Conservation (phyloP, 2,113 vertebrate species). For the Sylvietta virens region DNA sequence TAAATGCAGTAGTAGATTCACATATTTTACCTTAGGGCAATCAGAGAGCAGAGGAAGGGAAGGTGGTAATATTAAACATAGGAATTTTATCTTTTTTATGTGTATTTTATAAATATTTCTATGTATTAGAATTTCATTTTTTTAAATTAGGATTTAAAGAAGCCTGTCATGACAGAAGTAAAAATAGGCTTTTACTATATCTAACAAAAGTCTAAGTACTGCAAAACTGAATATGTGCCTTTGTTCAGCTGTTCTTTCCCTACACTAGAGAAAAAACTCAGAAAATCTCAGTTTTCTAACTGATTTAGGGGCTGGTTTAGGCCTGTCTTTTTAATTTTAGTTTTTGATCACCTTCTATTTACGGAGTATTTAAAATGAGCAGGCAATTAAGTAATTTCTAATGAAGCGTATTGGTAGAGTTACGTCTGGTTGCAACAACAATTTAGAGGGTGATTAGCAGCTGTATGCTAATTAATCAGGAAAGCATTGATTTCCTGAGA, state of each 20-base stretch:
- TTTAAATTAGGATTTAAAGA: not conserved
- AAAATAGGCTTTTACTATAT: not conserved
- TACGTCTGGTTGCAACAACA: conserved; percentile 29
- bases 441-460: conserved; percentile 69
- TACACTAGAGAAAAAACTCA: not conserved
- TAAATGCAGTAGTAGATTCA: not conserved
- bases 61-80: not conserved
- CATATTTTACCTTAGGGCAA: not conserved
- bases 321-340: not conserved
- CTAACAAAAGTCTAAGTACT: not conserved
- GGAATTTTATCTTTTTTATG: not conserved
- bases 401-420: conserved; percentile 35
- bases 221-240: not conserved
- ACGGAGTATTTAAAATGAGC: not conserved
- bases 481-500: conserved; percentile 59
- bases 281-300: too few relatives aligned
- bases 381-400: conserved; percentile 3
- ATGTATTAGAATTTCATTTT: not conserved
- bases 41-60: not conserved
- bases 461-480: conserved; percentile 71
- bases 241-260: not conserved
- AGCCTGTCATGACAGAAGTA: not conserved
- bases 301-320: too few relatives aligned
- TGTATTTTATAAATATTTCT: not conserved
- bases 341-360: not conserved